Percentiles rank a stretch among this genome's conserved stretches.
phyloP scores from a whole-genome alignment of 2,888 invertebrate species.

The Pseudococcus viburni region DNA sequence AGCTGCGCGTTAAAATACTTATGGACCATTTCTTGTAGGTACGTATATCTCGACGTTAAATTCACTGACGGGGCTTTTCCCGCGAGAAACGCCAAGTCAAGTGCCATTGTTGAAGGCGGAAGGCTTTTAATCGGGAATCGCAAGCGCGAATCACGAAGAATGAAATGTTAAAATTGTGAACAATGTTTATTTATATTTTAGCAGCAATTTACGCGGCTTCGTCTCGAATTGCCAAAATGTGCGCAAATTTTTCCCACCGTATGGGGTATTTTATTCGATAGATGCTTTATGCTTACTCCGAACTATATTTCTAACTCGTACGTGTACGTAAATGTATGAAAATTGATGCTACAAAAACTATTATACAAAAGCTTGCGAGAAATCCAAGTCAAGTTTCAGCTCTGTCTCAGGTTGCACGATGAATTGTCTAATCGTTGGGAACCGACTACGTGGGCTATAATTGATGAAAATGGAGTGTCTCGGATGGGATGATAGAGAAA shows the following conservation, averaged over 20 bases:
- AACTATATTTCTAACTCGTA: neutral
- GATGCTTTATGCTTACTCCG: neutral
- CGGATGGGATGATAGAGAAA: neutral
- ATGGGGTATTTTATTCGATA: neutral
- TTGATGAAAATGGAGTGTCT: neutral
- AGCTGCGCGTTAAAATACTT: constrained; percentile 40
- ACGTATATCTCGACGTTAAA: constrained; percentile 32
- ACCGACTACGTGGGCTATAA: neutral
- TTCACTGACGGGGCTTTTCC: constrained; percentile 43
- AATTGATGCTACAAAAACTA: neutral
- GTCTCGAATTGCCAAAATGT: neutral
- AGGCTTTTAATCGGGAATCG: constrained; percentile 52
- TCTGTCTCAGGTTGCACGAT: neutral
- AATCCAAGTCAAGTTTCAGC: neutral
- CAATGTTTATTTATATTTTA: constrained; percentile 48
- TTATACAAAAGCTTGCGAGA: neutral
- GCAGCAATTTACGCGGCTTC: constrained; percentile 28
- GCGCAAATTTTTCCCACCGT: neutral
- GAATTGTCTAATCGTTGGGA: neutral
- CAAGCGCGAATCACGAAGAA: neutral
- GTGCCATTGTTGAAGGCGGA: constrained; percentile 46
- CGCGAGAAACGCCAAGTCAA: constrained; percentile 44
- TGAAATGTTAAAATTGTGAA: constrained; percentile 39
- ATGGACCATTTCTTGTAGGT: constrained; percentile 43
- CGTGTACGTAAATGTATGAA: neutral